A percentile compares a stretch with the other conserved stretches of the same genome.
phyloP scores from a whole-genome alignment of 1,140 invertebrate genomes.

The Hyposmocoma kahamanoa region DNA sequence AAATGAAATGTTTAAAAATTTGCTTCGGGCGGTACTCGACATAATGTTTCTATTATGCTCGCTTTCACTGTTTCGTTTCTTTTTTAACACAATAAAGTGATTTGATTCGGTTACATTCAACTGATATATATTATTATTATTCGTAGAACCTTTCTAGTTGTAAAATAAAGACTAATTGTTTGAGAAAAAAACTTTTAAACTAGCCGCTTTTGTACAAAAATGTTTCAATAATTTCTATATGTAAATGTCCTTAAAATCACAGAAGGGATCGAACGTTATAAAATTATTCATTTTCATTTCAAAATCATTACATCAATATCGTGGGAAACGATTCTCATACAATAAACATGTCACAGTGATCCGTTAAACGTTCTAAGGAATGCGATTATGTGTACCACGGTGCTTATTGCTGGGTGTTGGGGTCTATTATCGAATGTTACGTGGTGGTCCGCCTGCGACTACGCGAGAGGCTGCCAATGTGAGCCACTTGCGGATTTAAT shows the following conservation, averaged over 20 bases:
- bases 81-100: neutral
- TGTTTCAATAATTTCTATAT: too few species aligned
- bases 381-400: neutral
- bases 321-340: slow-evolving; percentile 27
- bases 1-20: neutral
- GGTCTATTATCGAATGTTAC: slow-evolving; percentile 5
- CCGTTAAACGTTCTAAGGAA: slow-evolving; percentile 18
- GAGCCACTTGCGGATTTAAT: slow-evolving; percentile 28
- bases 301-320: neutral
- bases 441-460: slow-evolving; percentile 1
- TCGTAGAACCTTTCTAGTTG: too few species aligned
- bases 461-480: neutral
- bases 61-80: neutral
- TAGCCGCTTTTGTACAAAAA: too few species aligned
- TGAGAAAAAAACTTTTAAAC: too few species aligned
- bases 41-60: neutral
- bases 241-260: too few species aligned
- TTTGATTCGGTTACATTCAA: neutral
- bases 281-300: neutral
- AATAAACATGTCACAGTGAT: slow-evolving; percentile 31
- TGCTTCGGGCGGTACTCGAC: neutral
- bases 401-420: neutral
- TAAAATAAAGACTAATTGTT: too few species aligned
- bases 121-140: too few species aligned
- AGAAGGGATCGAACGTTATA: neutral